Evolutionary conservation across 2,113 vertebrate genomes (phyloP), one percentile per base, ranked within the genome.

Genomic region (Hyaena hyaena): DNA sequence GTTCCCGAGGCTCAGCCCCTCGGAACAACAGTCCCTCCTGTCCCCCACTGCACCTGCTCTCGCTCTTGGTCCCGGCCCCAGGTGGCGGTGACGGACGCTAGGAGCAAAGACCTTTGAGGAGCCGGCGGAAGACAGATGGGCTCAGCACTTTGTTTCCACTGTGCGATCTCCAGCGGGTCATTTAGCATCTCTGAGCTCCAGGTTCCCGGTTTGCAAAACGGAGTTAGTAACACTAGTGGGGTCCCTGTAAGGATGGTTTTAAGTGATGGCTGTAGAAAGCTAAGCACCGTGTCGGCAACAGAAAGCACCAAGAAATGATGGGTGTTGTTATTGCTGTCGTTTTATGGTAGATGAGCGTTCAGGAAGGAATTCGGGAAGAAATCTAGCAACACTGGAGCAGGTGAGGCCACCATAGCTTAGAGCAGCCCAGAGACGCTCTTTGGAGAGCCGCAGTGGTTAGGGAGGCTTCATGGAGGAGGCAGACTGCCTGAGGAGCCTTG

Each of bases 61-160:
- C 16, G 3, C 43, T 24, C 19, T 1, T 50, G 69, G 33, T 6
- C 21, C n/a, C 17, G 4, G 35, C 24, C 48, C 58, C 19, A 10
- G 88, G 76, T 26, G 0, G 0, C 3, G 3, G 2, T 33, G 68
- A 69, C 58, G 55, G 23, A 24, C 3, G 1, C 15, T 1, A 10
- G 33, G 55, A 80, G 35, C 50, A 66, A 5, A 58, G 85, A 14
- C 48, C 33, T 31, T 3, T 19, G 39, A 35, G 35, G 63, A 83
- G 26, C 14, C 43, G n/a, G 14, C 17, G 71, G 69, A 66, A 9
- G 50, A 33, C 21, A 28, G 15, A 7, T 1, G 4, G 53, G 21
- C 19, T 84, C 24, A 53, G 69, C 23, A n/a, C 15, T 35, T 10
- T 61, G 17, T 24, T 35, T 55, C 39, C 50, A 1, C 65, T 45